Conservation (phyloP, 1,140 invertebrate genomes). For the Pemphigus obesinymphae region DNA sequence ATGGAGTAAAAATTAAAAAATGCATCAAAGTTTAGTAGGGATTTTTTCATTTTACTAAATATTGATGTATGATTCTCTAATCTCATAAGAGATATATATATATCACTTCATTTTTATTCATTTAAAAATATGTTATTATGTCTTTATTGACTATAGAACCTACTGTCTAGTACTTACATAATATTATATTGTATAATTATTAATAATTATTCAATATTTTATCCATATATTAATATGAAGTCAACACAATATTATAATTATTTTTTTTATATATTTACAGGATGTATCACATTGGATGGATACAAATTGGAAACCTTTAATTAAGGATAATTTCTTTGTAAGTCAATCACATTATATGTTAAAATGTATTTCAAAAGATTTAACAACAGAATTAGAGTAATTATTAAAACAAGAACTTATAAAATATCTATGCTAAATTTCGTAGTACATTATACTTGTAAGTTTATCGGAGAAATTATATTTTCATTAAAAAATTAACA, state of each 20-base stretch:
- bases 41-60: no score
- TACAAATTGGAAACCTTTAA: slow-evolving; percentile 36
- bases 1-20: no score
- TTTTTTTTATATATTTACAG: slow-evolving; percentile 10
- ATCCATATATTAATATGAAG: no score
- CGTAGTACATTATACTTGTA: background rate
- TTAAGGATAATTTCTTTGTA: slow-evolving; percentile 6
- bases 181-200: background rate
- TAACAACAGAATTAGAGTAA: background rate
- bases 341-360: slow-evolving; percentile 5
- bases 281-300: slow-evolving; percentile 33
- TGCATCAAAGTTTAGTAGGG: no score
- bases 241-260: background rate
- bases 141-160: no score
- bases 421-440: background rate
- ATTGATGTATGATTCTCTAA: no score
- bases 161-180: no score
- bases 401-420: background rate
- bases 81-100: no score
- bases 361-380: slow-evolving; percentile 22
- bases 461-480: background rate
- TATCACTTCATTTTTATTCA: no score
- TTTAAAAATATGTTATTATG: no score
- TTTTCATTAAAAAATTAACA: background rate
- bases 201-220: background rate